Evolutionary conservation across 1,140 invertebrate genomes (phyloP).

Genomic region (Drosophila arizonae): DNA sequence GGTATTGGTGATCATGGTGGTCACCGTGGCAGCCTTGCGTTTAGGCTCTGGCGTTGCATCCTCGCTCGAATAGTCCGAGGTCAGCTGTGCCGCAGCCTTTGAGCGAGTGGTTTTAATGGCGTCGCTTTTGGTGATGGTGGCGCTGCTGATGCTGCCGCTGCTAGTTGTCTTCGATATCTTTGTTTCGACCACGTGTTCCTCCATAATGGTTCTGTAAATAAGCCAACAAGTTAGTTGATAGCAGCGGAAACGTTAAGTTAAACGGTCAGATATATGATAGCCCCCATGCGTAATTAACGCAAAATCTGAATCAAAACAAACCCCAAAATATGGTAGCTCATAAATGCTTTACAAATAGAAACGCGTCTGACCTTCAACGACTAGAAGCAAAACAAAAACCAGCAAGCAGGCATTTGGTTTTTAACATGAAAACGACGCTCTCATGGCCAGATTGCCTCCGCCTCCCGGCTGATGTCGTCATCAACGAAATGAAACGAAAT

Average conservation of each 20-base stretch:
- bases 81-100: conserved; percentile 50
- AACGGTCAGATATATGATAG: conserved; percentile 19
- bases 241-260: conserved; percentile 20
- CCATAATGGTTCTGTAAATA: conserved; percentile 72
- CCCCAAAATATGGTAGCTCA: conserved; percentile 45
- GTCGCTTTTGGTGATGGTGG: neutral
- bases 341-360: conserved; percentile 49
- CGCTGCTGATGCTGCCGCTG: neutral
- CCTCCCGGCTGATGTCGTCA: conserved; percentile 58
- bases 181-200: conserved; percentile 66
- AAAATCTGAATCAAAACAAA: conserved; percentile 64
- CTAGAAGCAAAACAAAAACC: conserved; percentile 26
- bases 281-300: conserved; percentile 21
- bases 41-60: conserved; percentile 49
- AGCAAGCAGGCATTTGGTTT: conserved; percentile 31
- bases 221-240: conserved; percentile 27
- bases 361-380: conserved; percentile 55
- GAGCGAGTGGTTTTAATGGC: conserved; percentile 38
- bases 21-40: conserved; percentile 48
- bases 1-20: conserved; percentile 47
- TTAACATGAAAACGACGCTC: conserved; percentile 42
- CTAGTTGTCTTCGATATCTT: conserved; percentile 8
- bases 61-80: conserved; percentile 65
- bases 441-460: conserved; percentile 37
- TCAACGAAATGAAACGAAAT: conserved; percentile 35